Conservation (phyloP, 1,140 invertebrate species). For the Caenorhabditis briggsae region DNA sequence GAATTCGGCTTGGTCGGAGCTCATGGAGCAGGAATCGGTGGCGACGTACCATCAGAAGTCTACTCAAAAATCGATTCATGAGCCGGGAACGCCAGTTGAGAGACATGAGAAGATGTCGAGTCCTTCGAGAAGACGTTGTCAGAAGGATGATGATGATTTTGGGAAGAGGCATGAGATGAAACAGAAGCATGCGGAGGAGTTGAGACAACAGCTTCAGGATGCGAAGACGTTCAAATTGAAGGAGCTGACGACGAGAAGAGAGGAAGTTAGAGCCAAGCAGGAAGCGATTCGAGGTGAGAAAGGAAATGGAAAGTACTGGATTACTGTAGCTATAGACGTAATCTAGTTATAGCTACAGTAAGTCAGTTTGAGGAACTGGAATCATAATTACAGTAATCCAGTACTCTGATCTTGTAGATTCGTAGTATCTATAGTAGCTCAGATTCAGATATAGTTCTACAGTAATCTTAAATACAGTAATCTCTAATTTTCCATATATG, state of each 20-base stretch:
- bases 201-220: slow-evolving; percentile 67
- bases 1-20: not conserved
- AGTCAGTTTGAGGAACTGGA: no score
- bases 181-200: slow-evolving; percentile 70
- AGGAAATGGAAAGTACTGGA: no score
- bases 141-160: slow-evolving; percentile 60
- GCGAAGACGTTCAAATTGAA: slow-evolving; percentile 67
- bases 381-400: no score
- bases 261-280: slow-evolving; percentile 55
- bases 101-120: slow-evolving; percentile 55
- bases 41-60: not conserved
- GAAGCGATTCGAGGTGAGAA: slow-evolving; percentile 18
- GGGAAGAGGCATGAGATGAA: slow-evolving; percentile 61
- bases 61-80: slow-evolving; percentile 13
- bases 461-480: no score
- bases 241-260: slow-evolving; percentile 63
- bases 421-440: no score
- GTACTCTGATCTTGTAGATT: no score
- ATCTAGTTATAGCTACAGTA: no score
- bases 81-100: slow-evolving; percentile 54
- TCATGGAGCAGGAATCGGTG: slow-evolving; percentile 21
- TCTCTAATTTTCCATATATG: no score
- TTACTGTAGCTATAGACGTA: no score
- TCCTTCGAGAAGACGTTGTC: slow-evolving; percentile 44
- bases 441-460: no score